phyloP scores from a whole-genome alignment of 2,797 vertebrate genomes.

The Manis crassicaudata region DNA sequence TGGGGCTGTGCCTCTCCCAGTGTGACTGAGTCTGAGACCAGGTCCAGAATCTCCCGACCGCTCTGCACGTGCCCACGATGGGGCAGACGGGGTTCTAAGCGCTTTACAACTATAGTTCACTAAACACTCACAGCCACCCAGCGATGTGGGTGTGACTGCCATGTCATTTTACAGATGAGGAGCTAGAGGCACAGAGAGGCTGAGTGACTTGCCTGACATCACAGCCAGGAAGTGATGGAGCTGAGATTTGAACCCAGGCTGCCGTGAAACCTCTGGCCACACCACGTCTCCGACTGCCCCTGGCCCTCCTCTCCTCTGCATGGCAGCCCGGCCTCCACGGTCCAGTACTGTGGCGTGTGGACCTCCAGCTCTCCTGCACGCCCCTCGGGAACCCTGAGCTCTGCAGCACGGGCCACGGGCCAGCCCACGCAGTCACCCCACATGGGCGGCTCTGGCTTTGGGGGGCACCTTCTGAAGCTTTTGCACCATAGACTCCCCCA shows the following conservation, averaged over 20 bases:
- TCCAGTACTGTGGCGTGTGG: no score
- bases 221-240: not conserved
- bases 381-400: not conserved
- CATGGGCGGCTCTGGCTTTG: not conserved
- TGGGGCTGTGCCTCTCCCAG: not conserved
- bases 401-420: not conserved
- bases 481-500: not conserved
- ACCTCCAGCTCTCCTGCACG: not conserved
- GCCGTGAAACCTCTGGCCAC: not conserved
- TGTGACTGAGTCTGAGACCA: not conserved
- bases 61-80: not conserved
- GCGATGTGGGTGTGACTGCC: not conserved
- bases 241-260: not conserved
- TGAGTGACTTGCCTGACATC: not conserved
- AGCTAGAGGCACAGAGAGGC: not conserved
- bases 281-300: no score
- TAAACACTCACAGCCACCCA: not conserved
- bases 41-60: not conserved
- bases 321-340: not conserved
- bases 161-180: not conserved
- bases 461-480: not conserved
- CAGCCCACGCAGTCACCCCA: fast-evolving
- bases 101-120: not conserved
- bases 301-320: not conserved
- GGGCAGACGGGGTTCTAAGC: not conserved